A percentile compares a stretch with the other conserved stretches of the same genome.
Conservation (phyloP, 2,888 invertebrate species). For the Platerodrilus igneus region DNA sequence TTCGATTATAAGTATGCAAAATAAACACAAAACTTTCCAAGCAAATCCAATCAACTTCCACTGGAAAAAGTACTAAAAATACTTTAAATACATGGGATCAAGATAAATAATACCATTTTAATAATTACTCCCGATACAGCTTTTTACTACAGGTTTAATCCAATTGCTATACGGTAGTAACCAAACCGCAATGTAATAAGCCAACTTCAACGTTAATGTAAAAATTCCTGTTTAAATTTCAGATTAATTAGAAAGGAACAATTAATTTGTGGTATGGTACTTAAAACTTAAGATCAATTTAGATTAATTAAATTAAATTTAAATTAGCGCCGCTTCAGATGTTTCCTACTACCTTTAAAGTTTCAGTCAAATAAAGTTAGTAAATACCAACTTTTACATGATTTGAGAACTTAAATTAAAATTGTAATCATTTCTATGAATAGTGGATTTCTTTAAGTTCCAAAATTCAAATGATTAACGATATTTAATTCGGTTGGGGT, state of each 20-base stretch:
- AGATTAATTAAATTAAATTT: slow-evolving; percentile 24
- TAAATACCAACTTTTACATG: slow-evolving; percentile 17
- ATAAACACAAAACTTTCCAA: no score
- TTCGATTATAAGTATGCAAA: no score
- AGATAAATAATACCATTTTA: slow-evolving; percentile 12
- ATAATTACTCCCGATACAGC: slow-evolving; percentile 14
- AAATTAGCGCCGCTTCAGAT: slow-evolving; percentile 19
- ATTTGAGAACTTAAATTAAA: slow-evolving; percentile 19
- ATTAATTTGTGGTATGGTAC: slow-evolving; percentile 31
- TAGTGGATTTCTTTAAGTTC: no score
- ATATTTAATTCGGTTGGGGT: no score
- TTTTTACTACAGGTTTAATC: slow-evolving; percentile 20
- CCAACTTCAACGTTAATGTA: slow-evolving; percentile 25
- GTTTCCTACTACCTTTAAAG: slow-evolving; percentile 16
- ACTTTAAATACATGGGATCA: slow-evolving; percentile 16
- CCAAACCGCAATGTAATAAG: slow-evolving; percentile 27
- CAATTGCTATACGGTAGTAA: slow-evolving; percentile 22
- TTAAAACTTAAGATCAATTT: slow-evolving; percentile 24
- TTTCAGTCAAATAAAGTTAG: slow-evolving; percentile 19
- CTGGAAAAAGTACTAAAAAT: no score
- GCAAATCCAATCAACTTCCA: no score
- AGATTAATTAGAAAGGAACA: slow-evolving; percentile 36
- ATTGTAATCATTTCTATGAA: slow-evolving; percentile 21
- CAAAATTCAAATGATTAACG: no score
- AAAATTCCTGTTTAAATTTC: slow-evolving; percentile 39